phyloP scores from a whole-genome alignment of 2,888 invertebrate genomes.

The Chaetoderma sp. region DNA sequence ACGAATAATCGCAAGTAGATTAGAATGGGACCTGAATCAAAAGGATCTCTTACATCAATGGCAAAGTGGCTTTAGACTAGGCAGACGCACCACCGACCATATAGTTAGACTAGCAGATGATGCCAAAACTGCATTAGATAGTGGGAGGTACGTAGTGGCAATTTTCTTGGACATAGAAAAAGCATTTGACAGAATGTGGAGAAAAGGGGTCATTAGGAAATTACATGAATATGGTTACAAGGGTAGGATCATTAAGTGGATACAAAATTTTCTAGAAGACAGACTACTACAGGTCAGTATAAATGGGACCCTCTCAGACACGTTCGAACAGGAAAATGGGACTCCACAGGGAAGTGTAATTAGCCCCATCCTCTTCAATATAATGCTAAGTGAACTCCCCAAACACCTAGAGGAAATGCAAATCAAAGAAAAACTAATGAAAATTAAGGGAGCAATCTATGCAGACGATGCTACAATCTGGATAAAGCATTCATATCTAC shows the following conservation, averaged over 20 bases:
- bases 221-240: neutral
- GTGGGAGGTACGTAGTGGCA: neutral
- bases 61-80: neutral
- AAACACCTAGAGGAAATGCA: too few relatives aligned
- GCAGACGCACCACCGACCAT: neutral
- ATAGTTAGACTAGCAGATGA: neutral
- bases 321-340: neutral
- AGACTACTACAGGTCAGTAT: neutral
- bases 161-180: neutral
- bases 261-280: neutral
- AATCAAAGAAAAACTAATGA: too few relatives aligned
- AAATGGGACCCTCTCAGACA: neutral
- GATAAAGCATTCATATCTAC: neutral
- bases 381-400: constrained; percentile 5
- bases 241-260: neutral
- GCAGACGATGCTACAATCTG: neutral
- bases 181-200: constrained; percentile 1
- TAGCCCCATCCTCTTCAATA: neutral
- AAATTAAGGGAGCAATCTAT: neutral
- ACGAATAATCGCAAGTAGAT: neutral
- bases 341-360: neutral
- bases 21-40: neutral
- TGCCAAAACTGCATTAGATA: neutral
- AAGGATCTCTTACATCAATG: neutral
- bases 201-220: neutral